Evolutionary conservation across 2,113 vertebrate genomes (phyloP).

Genomic region (Benitochromis conjunctus): DNA sequence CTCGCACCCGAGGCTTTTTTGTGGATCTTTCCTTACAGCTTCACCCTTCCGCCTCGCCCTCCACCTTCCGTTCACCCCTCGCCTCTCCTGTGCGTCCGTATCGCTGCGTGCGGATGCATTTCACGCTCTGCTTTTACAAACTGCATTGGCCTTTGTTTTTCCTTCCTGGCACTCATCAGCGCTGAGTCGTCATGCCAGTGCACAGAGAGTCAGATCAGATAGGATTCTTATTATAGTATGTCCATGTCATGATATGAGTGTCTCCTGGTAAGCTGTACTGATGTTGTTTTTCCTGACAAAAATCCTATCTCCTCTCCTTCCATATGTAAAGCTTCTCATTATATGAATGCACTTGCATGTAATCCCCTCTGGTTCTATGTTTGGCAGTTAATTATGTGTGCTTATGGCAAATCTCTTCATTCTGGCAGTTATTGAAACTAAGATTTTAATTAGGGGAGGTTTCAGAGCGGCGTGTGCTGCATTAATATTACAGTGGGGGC

Average conservation of each 20-base stretch:
- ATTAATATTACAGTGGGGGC: conserved; percentile 43
- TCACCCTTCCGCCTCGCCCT: background rate
- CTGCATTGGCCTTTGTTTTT: background rate
- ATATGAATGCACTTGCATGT: background rate
- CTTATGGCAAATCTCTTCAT: conserved; percentile 43
- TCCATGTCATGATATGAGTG: background rate
- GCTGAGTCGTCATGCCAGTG: background rate
- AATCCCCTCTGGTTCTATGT: background rate
- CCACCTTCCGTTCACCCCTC: background rate
- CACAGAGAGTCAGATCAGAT: background rate
- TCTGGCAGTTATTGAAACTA: conserved; percentile 48
- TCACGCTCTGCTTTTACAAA: background rate
- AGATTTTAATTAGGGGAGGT: conserved; percentile 57
- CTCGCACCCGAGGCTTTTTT: background rate
- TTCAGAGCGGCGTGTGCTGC: conserved; percentile 14
- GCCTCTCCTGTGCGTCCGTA: background rate
- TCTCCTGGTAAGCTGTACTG: background rate
- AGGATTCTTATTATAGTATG: background rate
- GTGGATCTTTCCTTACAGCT: background rate
- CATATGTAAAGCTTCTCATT: background rate
- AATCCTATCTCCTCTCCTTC: background rate
- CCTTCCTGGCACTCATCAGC: background rate
- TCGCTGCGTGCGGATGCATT: background rate
- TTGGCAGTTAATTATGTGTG: conserved; percentile 29
- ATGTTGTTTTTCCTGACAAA: background rate